A percentile compares a stretch with the other conserved stretches of the same genome.
Conservation (phyloP, 2,113 vertebrate species). For the Lasiurus cinereus region DNA sequence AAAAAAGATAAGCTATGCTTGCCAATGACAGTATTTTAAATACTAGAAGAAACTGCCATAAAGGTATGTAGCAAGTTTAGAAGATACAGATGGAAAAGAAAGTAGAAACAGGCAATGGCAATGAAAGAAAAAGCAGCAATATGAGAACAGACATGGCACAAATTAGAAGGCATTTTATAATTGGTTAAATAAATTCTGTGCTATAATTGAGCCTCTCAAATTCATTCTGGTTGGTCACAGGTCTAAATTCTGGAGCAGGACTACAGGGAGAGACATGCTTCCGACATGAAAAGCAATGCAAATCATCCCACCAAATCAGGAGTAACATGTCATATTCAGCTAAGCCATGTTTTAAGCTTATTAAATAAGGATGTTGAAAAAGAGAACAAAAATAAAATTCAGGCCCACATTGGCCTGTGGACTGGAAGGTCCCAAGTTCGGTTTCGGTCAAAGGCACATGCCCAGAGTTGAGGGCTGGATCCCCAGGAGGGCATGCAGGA, state of each 20-base stretch:
- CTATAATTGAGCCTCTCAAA: neutral
- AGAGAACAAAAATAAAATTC: neutral
- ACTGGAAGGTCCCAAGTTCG: too few species aligned
- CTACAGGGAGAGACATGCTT: neutral
- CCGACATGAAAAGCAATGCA: neutral
- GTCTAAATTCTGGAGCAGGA: neutral
- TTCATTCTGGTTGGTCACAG: neutral
- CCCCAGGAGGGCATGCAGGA: too few species aligned
- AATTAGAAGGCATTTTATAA: constrained; percentile 16
- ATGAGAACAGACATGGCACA: neutral
- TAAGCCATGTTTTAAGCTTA: too few species aligned
- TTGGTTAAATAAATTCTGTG: neutral
- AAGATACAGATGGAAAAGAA: constrained; percentile 49
- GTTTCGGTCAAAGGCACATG: too few species aligned
- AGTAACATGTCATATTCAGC: neutral
- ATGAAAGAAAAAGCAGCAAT: constrained; percentile 19
- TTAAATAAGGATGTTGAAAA: neutral
- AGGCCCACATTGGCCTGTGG: too few species aligned
- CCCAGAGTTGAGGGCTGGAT: too few species aligned
- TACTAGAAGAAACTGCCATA: neutral
- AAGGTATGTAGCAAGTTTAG: neutral
- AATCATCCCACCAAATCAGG: neutral
- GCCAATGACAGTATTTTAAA: constrained; percentile 45
- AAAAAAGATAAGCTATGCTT: neutral
- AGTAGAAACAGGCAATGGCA: neutral